Evolutionary conservation across 2,113 vertebrate genomes (phyloP).

Genomic region (Tragelaphus buxtoni): DNA sequence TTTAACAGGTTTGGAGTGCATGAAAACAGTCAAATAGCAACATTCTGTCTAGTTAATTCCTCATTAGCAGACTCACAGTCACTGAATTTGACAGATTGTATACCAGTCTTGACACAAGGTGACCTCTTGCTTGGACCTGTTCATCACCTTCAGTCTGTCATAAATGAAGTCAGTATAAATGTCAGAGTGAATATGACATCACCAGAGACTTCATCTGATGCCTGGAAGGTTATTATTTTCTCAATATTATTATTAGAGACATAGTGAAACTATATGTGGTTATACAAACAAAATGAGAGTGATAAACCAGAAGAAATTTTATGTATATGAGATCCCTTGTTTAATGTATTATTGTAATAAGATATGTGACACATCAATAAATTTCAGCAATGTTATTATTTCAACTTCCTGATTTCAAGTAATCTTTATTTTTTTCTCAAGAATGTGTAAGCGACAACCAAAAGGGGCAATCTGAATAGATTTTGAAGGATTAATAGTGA

Average conservation of each 20-base stretch:
- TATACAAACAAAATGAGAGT: constrained; percentile 66
- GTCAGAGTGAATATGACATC: constrained; percentile 80
- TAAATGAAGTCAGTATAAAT: constrained; percentile 81
- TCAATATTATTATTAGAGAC: constrained; percentile 69
- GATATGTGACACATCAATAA: background rate
- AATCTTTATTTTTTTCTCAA: background rate
- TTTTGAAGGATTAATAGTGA: background rate
- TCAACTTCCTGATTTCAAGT: background rate
- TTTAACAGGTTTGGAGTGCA: constrained; percentile 80
- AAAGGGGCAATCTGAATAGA: background rate
- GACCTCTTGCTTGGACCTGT: constrained; percentile 80
- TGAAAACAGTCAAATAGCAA: constrained; percentile 81
- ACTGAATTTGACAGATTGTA: constrained; percentile 78
- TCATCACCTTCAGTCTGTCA: constrained; percentile 83
- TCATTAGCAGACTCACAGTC: constrained; percentile 83
- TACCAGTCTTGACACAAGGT: constrained; percentile 82
- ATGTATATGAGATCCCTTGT: constrained; percentile 30
- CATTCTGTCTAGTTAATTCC: constrained; percentile 84
- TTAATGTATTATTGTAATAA: constrained; percentile 30
- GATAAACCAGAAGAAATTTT: constrained; percentile 32
- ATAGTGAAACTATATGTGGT: constrained; percentile 65
- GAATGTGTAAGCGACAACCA: background rate
- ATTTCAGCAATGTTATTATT: background rate
- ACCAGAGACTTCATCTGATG: constrained; percentile 73
- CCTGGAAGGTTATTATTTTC: constrained; percentile 80